These are phyloP conservation scores for Plemyria rubiginata DNA, from an alignment of 2,888 invertebrate genomes.

Conservation along the genomic window DNA sequence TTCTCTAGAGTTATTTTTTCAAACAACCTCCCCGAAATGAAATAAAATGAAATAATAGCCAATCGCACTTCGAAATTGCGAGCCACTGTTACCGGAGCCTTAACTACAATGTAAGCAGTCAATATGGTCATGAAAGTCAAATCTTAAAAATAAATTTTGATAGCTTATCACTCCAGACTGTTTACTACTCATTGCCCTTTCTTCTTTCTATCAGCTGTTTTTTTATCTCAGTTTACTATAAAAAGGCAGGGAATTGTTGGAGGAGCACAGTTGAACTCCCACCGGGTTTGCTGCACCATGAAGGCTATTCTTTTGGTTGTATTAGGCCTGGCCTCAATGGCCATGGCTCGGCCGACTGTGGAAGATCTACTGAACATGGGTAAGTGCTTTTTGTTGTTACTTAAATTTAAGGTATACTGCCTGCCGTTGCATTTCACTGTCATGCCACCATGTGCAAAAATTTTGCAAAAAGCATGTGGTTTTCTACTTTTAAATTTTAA, in stretches of 20 bases:
- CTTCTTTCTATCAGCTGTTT: slow-evolving; percentile 17
- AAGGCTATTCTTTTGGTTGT: slow-evolving; percentile 62
- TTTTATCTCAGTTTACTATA: slow-evolving; percentile 48
- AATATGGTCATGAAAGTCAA: slow-evolving; percentile 5
- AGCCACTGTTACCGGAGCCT: no score
- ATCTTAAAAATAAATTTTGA: slow-evolving; percentile 1
- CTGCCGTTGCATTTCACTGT: no score
- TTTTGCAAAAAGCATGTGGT: no score
- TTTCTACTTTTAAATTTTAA: no score
- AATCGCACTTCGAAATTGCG: no score
- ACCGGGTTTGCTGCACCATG: slow-evolving; percentile 66
- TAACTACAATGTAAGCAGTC: no score
- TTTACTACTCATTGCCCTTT: slow-evolving; percentile 17
- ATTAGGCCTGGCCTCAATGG: slow-evolving; percentile 66
- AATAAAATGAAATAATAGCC: no score
- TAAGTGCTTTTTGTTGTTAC: slow-evolving; percentile 44
- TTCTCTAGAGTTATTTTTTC: no score
- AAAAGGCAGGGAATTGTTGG: slow-evolving; percentile 45
- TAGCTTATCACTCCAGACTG: slow-evolving; percentile 16
- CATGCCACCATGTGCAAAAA: no score
- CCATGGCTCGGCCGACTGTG: slow-evolving; percentile 64
- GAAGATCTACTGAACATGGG: slow-evolving; percentile 58
- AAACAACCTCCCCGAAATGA: no score
- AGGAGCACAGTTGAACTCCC: slow-evolving; percentile 62
- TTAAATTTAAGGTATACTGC: no score